Evolutionary conservation across 2,888 invertebrate species (phyloP).

Genomic region (Lycocerus yunnanus): DNA sequence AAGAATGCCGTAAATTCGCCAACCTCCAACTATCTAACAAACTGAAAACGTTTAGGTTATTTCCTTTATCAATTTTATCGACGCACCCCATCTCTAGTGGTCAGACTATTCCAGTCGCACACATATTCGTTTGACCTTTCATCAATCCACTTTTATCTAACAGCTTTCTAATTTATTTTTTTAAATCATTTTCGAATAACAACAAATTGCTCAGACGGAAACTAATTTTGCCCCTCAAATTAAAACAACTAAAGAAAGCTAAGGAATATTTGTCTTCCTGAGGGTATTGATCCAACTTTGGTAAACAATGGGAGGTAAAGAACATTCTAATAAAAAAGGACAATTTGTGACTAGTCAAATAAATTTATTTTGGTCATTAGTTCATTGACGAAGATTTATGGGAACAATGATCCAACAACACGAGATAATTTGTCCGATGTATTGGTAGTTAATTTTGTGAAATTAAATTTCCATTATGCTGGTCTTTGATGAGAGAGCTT

Average conservation of each 20-base stretch:
- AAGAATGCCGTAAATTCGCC: slow-evolving; percentile 48
- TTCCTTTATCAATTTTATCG: slow-evolving; percentile 46
- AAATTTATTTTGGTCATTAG: slow-evolving; percentile 1
- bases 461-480: neutral
- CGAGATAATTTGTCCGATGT: neutral
- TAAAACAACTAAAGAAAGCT: neutral
- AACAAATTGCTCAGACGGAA: neutral
- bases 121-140: slow-evolving; percentile 18
- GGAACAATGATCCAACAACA: neutral
- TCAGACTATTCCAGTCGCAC: slow-evolving; percentile 15
- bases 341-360: neutral
- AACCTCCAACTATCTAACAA: slow-evolving; percentile 44
- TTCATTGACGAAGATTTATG: neutral
- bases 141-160: neutral
- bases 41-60: slow-evolving; percentile 43
- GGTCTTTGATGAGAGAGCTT: neutral
- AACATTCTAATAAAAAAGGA: neutral
- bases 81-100: slow-evolving; percentile 17
- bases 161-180: neutral
- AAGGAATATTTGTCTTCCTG: neutral
- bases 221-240: neutral
- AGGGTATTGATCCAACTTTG: neutral
- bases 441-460: neutral
- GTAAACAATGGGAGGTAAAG: neutral
- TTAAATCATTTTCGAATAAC: neutral